These are phyloP conservation scores for Damaliscus lunatus DNA, from an alignment of 2,113 vertebrate genomes.

Conservation along the genomic window DNA sequence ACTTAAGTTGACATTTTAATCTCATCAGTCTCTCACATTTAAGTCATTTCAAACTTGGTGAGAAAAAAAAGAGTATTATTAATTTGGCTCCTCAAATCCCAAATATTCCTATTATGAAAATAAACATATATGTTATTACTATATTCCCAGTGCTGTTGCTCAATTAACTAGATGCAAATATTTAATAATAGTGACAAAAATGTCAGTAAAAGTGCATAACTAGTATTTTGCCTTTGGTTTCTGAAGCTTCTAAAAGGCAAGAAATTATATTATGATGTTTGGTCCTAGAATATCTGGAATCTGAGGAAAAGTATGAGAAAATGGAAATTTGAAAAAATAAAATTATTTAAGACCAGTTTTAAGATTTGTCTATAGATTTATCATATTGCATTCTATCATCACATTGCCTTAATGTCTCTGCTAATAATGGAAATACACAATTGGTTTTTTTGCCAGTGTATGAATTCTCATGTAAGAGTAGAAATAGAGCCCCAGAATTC, in stretches of 20 bases:
- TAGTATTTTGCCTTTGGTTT: neutral
- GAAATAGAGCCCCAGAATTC: neutral
- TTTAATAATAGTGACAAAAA: neutral
- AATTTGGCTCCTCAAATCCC: neutral
- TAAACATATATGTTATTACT: neutral
- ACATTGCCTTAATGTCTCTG: neutral
- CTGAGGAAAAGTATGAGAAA: neutral
- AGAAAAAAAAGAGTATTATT: neutral
- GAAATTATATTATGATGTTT: neutral
- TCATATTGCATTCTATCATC: neutral
- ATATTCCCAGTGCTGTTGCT: neutral
- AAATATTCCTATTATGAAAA: neutral
- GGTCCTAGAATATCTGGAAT: neutral
- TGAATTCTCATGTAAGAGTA: neutral
- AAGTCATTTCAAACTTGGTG: neutral
- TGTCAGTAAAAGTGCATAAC: rapidly evolving
- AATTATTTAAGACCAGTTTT: neutral
- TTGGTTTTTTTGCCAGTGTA: neutral
- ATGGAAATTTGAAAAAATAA: neutral
- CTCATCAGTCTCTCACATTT: neutral
- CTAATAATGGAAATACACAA: neutral
- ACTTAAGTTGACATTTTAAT: neutral
- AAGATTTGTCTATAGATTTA: neutral
- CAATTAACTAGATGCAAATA: neutral
- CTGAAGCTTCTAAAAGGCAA: neutral